A percentile compares a stretch with the other conserved stretches of the same genome.
phyloP scores from a whole-genome alignment of 2,113 vertebrate genomes.

The Aptenodytes patagonicus region DNA sequence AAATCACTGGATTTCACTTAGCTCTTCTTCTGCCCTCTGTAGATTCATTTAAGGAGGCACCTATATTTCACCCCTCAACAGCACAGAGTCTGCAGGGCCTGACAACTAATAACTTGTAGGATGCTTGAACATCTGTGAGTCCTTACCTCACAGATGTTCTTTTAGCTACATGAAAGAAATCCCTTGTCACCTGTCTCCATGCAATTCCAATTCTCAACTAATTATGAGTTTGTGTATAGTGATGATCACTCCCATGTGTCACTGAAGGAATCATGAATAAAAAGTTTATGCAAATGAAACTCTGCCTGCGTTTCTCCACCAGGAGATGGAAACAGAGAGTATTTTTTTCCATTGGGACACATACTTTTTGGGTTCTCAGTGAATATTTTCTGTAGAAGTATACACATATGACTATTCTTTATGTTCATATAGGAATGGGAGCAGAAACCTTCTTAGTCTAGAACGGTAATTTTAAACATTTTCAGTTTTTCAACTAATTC shows the following conservation, averaged over 20 bases:
- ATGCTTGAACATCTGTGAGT: constrained; percentile 53
- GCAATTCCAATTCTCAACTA: constrained; percentile 55
- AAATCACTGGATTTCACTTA: neutral
- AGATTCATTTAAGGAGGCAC: neutral
- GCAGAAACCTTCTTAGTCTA: neutral
- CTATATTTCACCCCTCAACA: constrained; percentile 3
- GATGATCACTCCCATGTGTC: constrained; percentile 57
- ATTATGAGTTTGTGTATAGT: constrained; percentile 46
- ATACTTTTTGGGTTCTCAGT: neutral
- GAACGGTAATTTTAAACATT: neutral
- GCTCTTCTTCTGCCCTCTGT: neutral
- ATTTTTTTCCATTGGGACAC: neutral
- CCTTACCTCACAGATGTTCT: constrained; percentile 52
- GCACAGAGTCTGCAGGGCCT: neutral
- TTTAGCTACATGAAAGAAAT: constrained; percentile 55
- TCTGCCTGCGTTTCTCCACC: neutral
- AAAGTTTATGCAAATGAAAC: constrained; percentile 30
- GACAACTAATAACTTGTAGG: constrained; percentile 22
- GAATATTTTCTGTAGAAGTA: neutral
- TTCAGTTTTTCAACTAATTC: neutral
- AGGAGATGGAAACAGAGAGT: neutral
- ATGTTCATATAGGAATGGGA: neutral
- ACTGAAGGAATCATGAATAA: constrained; percentile 42
- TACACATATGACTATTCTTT: neutral
- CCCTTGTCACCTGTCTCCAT: constrained; percentile 51